Evolutionary conservation across 2,113 vertebrate genomes (phyloP).

Genomic region (Tragelaphus strepsiceros): DNA sequence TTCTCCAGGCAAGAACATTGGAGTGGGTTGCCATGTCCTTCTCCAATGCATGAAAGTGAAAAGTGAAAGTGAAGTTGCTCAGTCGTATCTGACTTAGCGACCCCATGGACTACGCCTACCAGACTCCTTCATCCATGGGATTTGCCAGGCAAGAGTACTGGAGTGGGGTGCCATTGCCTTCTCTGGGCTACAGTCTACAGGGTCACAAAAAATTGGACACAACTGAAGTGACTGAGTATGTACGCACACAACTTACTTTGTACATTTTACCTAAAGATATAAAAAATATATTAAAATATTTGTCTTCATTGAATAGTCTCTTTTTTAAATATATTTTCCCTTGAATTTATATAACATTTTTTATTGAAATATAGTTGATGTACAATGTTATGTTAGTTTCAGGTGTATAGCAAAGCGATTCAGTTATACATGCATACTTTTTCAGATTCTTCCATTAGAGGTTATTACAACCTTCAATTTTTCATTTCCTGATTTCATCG

Average conservation of each 20-base stretch:
- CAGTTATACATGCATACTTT: neutral
- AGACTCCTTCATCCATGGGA: too few relatives aligned
- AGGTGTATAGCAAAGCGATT: neutral
- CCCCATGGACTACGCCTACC: too few relatives aligned
- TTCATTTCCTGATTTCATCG: neutral
- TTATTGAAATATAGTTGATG: neutral
- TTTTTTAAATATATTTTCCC: neutral
- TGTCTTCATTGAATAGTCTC: neutral
- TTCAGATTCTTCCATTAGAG: neutral
- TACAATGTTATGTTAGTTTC: neutral
- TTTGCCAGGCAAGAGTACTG: too few relatives aligned
- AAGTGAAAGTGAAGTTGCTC: too few relatives aligned
- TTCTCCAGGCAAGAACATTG: too few relatives aligned
- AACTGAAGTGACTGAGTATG: neutral
- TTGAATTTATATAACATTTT: neutral
- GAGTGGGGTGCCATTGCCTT: too few relatives aligned
- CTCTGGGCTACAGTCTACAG: neutral
- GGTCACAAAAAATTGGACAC: neutral
- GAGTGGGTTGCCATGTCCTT: too few relatives aligned
- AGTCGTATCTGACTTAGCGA: too few relatives aligned
- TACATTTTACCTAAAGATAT: neutral
- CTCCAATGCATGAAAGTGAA: too few relatives aligned
- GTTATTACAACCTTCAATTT: neutral
- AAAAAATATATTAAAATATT: neutral
- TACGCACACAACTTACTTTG: neutral